Evolutionary conservation across 2,113 vertebrate genomes (phyloP).

Genomic region (Alosa alosa): DNA sequence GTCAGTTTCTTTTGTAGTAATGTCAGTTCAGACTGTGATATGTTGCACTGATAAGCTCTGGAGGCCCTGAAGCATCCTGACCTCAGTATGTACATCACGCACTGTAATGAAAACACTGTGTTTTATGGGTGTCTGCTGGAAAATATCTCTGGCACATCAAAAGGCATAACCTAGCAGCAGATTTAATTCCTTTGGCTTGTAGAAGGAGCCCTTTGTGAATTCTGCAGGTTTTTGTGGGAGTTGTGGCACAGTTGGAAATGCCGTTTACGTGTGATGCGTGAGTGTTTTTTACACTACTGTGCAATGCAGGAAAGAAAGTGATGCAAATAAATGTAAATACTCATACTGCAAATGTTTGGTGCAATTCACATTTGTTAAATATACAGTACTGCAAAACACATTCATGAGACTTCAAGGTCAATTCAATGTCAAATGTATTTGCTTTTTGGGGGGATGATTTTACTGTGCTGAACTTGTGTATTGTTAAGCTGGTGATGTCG

Average conservation of each 20-base stretch:
- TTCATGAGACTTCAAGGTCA: neutral
- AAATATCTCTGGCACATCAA: neutral
- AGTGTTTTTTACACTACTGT: neutral
- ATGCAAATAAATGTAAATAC: neutral
- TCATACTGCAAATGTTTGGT: neutral
- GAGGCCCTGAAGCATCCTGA: neutral
- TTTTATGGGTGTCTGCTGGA: neutral
- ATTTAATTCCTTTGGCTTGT: neutral
- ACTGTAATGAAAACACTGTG: neutral
- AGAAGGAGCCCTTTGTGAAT: neutral
- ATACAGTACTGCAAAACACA: too few species aligned
- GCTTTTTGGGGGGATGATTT: neutral
- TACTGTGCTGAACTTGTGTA: neutral
- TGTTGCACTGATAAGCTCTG: neutral
- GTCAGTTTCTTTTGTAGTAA: neutral
- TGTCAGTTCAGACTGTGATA: neutral
- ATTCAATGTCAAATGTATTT: neutral
- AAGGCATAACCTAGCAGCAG: neutral
- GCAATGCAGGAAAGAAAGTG: too few species aligned
- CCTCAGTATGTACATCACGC: neutral
- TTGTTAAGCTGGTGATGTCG: neutral
- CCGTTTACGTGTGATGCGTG: neutral
- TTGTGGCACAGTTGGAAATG: neutral
- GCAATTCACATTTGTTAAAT: too few species aligned
- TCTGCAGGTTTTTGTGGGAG: neutral